Evolutionary conservation across 2,888 invertebrate genomes (phyloP).

Genomic region (Frankliniella fusca): DNA sequence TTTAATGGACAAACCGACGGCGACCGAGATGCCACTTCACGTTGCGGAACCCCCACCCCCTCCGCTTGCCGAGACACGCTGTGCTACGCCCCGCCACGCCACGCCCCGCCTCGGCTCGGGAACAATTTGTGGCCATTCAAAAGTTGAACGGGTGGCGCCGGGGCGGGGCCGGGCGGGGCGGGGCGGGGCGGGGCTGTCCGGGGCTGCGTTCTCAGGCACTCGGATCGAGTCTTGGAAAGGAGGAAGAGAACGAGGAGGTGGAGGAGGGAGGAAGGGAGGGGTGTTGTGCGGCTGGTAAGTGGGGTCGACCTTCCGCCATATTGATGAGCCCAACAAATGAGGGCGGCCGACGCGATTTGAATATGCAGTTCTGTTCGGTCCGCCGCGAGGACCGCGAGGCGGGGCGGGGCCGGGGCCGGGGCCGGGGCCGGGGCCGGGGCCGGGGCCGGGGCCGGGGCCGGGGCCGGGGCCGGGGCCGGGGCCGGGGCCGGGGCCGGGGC

Average conservation of each 20-base stretch:
- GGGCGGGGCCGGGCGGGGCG: background rate
- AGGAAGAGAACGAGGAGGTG: background rate
- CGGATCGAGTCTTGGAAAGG: too few species aligned
- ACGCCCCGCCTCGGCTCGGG: background rate
- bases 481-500: too few species aligned
- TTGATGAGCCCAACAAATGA: constrained; percentile 12
- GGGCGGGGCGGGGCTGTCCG: background rate
- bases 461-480: too few species aligned
- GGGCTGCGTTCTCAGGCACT: background rate
- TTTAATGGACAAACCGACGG: constrained; percentile 24
- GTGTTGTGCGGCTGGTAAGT: background rate
- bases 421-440: too few species aligned
- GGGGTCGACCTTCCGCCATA: constrained; percentile 4
- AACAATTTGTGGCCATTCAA: constrained; percentile 26
- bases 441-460: too few species aligned
- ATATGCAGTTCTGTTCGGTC: background rate
- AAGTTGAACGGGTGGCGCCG: constrained; percentile 5
- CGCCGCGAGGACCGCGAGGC: background rate
- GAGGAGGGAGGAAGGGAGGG: background rate
- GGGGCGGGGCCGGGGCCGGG: too few species aligned
- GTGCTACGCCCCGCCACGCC: background rate
- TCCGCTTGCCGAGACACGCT: background rate
- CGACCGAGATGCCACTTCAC: background rate
- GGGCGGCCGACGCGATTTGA: constrained; percentile 10
- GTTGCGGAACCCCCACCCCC: background rate